A percentile compares a stretch with the other conserved stretches of the same genome.
phyloP scores from a whole-genome alignment of 2,888 invertebrate genomes.

The Incurvaria masculella region DNA sequence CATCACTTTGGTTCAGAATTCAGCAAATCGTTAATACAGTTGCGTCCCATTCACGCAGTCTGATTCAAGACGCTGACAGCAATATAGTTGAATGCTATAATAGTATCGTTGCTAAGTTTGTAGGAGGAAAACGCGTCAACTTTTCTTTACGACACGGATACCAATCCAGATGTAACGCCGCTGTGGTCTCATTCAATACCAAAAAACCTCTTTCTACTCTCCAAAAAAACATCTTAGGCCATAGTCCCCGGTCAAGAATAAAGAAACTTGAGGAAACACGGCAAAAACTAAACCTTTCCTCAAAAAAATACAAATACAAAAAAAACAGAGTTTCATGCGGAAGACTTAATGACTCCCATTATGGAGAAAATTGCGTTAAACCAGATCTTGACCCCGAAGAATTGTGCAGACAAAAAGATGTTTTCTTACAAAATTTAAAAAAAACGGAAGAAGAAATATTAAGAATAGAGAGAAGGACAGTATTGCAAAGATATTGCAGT shows the following conservation, averaged over 20 bases:
- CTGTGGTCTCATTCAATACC: conserved; percentile 19
- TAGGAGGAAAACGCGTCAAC: conserved; percentile 23
- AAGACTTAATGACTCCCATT: background rate
- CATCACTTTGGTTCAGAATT: background rate
- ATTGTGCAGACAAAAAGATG: background rate
- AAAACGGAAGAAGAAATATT: background rate
- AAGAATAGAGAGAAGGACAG: background rate
- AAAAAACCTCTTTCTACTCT: background rate
- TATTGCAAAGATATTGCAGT: background rate
- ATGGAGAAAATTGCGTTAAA: background rate
- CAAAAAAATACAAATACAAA: background rate
- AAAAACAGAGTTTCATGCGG: background rate
- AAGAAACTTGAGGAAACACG: background rate
- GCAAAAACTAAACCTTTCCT: too few species aligned
- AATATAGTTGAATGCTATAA: conserved; percentile 21
- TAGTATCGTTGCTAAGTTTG: conserved; percentile 18
- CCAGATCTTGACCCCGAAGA: background rate
- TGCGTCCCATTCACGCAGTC: conserved; percentile 2
- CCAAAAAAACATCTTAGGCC: background rate
- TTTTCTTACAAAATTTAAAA: background rate
- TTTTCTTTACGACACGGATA: conserved; percentile 19
- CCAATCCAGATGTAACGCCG: conserved; percentile 19
- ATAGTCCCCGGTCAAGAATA: background rate
- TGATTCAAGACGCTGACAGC: conserved; percentile 17
- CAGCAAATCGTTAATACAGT: background rate